Evolutionary conservation across 2,113 vertebrate species (phyloP), one percentile per base, ranked within the genome.

Genomic region (Tragelaphus scriptus): DNA sequence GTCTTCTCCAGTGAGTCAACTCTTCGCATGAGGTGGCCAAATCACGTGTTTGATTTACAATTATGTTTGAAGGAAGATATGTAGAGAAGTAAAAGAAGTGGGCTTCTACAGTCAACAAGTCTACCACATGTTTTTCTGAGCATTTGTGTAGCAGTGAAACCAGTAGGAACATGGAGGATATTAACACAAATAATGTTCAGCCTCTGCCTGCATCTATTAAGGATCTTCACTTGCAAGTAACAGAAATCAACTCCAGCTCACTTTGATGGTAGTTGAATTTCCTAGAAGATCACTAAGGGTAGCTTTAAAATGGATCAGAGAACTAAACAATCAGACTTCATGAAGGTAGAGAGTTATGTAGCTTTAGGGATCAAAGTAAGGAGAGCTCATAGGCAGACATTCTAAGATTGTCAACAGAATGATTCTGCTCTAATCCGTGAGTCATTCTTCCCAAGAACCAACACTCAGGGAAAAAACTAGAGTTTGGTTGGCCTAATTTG

Each of bases 51-150:
- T 89, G 47, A 68, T n/a, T 8, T 88, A 95, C n/a, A 97, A 82
- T 94, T 68, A 51, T 77, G n/a, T 93, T 68, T 61, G 36, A 89
- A 90, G n/a, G 55, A 85, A 94, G 47, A 94, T 32, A 90, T 36
- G 4, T 25, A 71, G 16, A 81, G 36, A 88, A 97, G 53, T 91
- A 81, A 92, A 26, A 44, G 12, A 71, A 87, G 80, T 13, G 19
- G 9, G 2, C 23, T 8, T 55, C 9, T 19, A 32, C 2, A n/a
- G 26, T 65, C 15, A 47, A 71, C 8, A 53, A 71, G 61, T 2
- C 16, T 23, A 15, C 10, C 14, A 28, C 13, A n/a, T n/a, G 68
- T 47, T 58, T 81, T 81, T 68, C 61, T 25, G 75, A 92, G 80
- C 30, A 81, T 19, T 25, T 65, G 28, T 13, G 15, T 28, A 14